Conservation (phyloP, 1,140 invertebrate genomes). For the Hyles euphorbiae region DNA sequence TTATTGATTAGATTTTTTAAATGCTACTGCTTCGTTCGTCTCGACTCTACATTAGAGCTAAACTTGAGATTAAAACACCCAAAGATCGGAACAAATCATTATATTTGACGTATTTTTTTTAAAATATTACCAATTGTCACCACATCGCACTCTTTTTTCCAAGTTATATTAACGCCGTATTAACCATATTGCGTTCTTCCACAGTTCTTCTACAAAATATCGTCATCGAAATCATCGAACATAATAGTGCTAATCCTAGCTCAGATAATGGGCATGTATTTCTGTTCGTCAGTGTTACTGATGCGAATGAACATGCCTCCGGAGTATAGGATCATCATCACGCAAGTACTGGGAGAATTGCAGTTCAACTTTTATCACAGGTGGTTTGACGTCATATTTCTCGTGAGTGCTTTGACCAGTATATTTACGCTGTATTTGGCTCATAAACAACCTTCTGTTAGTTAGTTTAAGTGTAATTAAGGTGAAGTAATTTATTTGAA, state of each 20-base stretch:
- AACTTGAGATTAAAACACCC: too few relatives aligned
- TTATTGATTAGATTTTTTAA: too few relatives aligned
- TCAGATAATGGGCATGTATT: slow-evolving; percentile 99
- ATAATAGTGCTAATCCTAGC: slow-evolving; percentile 97
- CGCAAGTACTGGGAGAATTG: slow-evolving; percentile 97
- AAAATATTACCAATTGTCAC: too few relatives aligned
- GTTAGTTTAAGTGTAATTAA: slow-evolving; percentile 26
- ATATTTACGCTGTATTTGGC: slow-evolving; percentile 97
- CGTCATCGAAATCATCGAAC: slow-evolving; percentile 99
- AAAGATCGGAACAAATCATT: too few relatives aligned
- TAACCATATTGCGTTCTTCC: slow-evolving; percentile 46
- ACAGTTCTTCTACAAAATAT: slow-evolving; percentile 99
- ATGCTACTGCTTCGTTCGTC: too few relatives aligned
- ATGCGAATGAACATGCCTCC: slow-evolving; percentile 99
- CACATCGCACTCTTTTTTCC: too few relatives aligned
- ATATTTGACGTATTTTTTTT: too few relatives aligned
- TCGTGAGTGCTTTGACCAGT: slow-evolving; percentile 96
- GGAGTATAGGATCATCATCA: slow-evolving; percentile 98
- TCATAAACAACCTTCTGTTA: slow-evolving; percentile 84
- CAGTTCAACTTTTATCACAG: slow-evolving; percentile 99
- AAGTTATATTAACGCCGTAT: neutral
- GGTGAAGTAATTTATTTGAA: slow-evolving; percentile 2
- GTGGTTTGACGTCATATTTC: slow-evolving; percentile 99
- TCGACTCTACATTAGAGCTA: too few relatives aligned
- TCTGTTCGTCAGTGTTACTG: slow-evolving; percentile 97